Percentiles rank a stretch among this genome's conserved stretches.
phyloP scores from a whole-genome alignment of 1,140 invertebrate genomes.

The Psix sp. region DNA sequence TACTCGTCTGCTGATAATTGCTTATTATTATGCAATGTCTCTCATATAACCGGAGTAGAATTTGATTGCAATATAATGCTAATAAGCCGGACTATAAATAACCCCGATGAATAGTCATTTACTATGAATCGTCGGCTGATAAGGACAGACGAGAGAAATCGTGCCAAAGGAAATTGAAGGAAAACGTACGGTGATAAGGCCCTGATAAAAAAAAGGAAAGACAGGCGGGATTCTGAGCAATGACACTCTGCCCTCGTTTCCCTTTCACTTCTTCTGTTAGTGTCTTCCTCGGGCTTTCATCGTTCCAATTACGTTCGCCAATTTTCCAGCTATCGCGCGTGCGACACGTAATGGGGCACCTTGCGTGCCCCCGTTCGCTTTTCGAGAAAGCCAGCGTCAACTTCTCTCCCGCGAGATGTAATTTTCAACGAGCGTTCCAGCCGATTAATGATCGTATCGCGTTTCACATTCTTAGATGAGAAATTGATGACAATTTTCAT shows the following conservation, averaged over 20 bases:
- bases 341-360: conserved; percentile 10
- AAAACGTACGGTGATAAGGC: too few species aligned
- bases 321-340: conserved; percentile 30
- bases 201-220: too few species aligned
- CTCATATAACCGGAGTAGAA: conserved; percentile 2
- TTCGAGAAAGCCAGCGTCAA: too few species aligned
- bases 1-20: conserved; percentile 14
- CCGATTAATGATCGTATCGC: too few species aligned
- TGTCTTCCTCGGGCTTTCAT: conserved; percentile 36
- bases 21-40: conserved; percentile 8
- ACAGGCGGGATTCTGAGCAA: too few species aligned
- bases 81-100: neutral
- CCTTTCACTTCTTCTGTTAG: conserved; percentile 37
- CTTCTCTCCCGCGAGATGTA: too few species aligned
- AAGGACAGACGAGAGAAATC: too few species aligned
- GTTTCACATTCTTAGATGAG: too few species aligned
- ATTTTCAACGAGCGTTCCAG: too few species aligned
- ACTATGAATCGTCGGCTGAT: neutral
- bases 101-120: neutral
- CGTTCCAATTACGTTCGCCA: conserved; percentile 27
- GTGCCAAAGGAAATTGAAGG: too few species aligned
- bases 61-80: conserved; percentile 1
- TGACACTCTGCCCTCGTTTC: conserved; percentile 45
- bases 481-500: too few species aligned
- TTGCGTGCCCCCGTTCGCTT: neutral